Evolutionary conservation across 2,113 vertebrate genomes (phyloP).

Genomic region (Pipa parva): DNA sequence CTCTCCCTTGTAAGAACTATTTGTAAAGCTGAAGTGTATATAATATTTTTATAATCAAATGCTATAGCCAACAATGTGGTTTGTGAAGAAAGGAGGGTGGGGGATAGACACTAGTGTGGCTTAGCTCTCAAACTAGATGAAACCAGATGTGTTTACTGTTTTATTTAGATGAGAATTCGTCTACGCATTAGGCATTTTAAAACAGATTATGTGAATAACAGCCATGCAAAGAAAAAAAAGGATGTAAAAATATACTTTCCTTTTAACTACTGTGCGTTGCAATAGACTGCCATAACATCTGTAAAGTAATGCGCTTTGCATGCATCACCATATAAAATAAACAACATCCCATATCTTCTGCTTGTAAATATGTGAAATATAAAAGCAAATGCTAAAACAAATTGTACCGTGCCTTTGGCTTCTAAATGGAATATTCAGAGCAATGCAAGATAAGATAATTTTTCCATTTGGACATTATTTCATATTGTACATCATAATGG

Average conservation of each 20-base stretch:
- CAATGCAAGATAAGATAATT: not conserved
- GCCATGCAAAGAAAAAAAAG: not conserved
- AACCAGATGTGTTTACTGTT: not conserved
- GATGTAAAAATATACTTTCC: not conserved
- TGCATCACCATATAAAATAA: not conserved
- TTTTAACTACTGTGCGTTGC: not conserved
- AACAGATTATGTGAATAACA: not conserved
- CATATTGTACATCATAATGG: not conserved
- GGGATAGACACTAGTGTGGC: no score
- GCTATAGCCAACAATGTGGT: no score
- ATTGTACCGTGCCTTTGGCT: not conserved
- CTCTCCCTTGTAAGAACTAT: no score
- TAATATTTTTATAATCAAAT: no score
- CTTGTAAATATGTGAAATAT: not conserved
- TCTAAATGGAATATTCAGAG: not conserved
- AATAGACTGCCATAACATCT: no score
- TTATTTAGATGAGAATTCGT: not conserved
- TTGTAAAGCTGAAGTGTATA: no score
- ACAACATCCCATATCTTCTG: not conserved
- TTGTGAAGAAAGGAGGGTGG: no score
- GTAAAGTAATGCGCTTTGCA: no score
- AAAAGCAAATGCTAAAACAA: not conserved
- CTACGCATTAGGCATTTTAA: not conserved
- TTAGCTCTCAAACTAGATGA: no score
- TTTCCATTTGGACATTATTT: conserved; percentile 10